These are phyloP conservation scores for Macquaria australasica DNA, from an alignment of 2,113 vertebrate species.

Conservation along the genomic window DNA sequence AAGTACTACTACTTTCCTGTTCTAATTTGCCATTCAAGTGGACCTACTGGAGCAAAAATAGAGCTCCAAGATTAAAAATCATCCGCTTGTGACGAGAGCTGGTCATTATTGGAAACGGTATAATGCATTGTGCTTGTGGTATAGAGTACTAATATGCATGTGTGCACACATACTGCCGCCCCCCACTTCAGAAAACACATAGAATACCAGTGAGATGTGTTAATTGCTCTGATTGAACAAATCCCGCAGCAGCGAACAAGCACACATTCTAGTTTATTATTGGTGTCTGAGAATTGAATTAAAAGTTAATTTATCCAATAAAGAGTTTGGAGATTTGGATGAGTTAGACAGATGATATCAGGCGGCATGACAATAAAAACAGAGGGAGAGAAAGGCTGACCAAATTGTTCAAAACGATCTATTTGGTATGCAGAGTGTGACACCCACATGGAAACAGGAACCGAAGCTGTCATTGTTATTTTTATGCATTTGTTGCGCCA, in stretches of 20 bases:
- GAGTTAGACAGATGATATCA: slow-evolving; percentile 26
- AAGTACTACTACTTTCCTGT: slow-evolving; percentile 24
- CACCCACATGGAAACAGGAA: slow-evolving; percentile 19
- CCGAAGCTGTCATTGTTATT: slow-evolving; percentile 25
- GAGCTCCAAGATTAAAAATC: slow-evolving; percentile 36
- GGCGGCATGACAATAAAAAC: slow-evolving; percentile 23
- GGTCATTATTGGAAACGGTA: slow-evolving; percentile 33
- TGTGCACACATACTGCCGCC: background rate
- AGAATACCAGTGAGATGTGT: background rate
- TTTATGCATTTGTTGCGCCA: slow-evolving; percentile 34
- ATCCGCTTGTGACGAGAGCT: slow-evolving; percentile 22
- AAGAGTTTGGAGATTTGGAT: slow-evolving; percentile 42
- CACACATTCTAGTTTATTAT: slow-evolving; percentile 11
- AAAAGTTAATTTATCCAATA: slow-evolving; percentile 49
- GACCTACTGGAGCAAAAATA: slow-evolving; percentile 17
- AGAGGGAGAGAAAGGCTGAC: background rate
- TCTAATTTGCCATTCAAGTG: slow-evolving; percentile 50
- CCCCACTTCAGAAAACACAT: background rate
- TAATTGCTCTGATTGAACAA: slow-evolving; percentile 42
- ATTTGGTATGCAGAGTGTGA: slow-evolving; percentile 42
- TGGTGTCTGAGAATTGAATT: slow-evolving; percentile 47
- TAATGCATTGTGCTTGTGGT: background rate
- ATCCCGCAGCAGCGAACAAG: slow-evolving; percentile 15
- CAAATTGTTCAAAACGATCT: slow-evolving; percentile 36
- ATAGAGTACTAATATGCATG: background rate